phyloP scores from a whole-genome alignment of 2,113 vertebrate genomes.

The Aegithalos caudatus region DNA sequence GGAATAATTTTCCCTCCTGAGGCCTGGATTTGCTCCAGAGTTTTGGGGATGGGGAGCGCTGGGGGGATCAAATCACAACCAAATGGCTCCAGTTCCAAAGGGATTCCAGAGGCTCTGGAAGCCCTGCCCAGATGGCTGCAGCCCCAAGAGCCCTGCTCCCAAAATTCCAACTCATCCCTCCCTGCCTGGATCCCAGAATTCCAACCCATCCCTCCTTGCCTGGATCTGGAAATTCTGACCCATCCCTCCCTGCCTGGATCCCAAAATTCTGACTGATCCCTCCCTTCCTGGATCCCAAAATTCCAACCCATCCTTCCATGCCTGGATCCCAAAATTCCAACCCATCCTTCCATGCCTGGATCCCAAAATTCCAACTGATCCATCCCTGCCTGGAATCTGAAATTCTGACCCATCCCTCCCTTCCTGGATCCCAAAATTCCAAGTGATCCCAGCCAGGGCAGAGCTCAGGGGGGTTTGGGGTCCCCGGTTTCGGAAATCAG shows the following conservation, averaged over 20 bases:
- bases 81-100: neutral
- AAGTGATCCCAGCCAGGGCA: neutral
- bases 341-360: too few relatives aligned
- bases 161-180: too few relatives aligned
- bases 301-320: neutral
- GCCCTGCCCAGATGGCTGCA: neutral
- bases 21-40: neutral
- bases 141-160: neutral
- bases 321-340: too few relatives aligned
- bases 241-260: neutral
- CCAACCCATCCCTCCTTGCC: too few relatives aligned
- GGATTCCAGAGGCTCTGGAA: neutral
- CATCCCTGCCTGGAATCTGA: too few relatives aligned
- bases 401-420: too few relatives aligned
- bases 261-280: neutral
- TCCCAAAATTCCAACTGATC: too few relatives aligned
- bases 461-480: neutral
- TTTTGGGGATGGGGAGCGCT: neutral
- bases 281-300: neutral
- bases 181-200: too few relatives aligned
- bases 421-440: too few relatives aligned
- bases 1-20: neutral
- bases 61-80: neutral
- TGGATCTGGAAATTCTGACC: too few relatives aligned
- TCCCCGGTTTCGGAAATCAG: neutral